These are phyloP conservation scores for Cremastinae sp. DNA, from an alignment of 2,888 invertebrate species.

Conservation along the genomic window DNA sequence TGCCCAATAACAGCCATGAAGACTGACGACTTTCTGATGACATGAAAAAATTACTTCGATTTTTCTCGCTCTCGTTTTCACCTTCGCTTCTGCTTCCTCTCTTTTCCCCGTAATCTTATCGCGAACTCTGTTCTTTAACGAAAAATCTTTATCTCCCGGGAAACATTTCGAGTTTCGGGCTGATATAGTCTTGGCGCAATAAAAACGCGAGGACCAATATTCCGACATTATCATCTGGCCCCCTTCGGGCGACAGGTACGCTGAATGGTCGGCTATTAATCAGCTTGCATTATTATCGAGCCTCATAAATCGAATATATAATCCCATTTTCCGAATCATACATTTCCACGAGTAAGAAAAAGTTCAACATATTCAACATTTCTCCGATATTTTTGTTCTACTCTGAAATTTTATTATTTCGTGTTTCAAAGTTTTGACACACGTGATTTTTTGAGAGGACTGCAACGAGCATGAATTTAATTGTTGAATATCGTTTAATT, in stretches of 20 bases:
- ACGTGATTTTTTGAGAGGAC: too few relatives aligned
- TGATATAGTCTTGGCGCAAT: constrained; percentile 24
- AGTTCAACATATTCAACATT: background rate
- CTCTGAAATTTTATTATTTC: too few relatives aligned
- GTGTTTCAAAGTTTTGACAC: too few relatives aligned
- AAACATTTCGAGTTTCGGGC: constrained; percentile 37
- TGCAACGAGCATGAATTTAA: too few relatives aligned
- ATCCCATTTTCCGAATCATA: constrained; percentile 5
- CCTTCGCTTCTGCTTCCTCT: constrained; percentile 5
- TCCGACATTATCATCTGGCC: constrained; percentile 39
- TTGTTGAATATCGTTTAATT: too few relatives aligned
- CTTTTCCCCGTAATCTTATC: constrained; percentile 16
- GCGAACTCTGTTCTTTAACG: constrained; percentile 30
- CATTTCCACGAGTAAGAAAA: constrained; percentile 8
- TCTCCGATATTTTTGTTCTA: too few relatives aligned
- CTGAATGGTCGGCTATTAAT: constrained; percentile 40
- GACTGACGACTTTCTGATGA: constrained; percentile 64
- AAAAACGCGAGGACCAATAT: constrained; percentile 39
- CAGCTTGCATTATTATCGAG: constrained; percentile 28
- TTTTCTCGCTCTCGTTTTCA: constrained; percentile 26
- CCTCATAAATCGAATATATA: constrained; percentile 44
- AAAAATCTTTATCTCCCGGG: constrained; percentile 46
- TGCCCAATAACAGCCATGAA: constrained; percentile 62
- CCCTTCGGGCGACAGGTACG: constrained; percentile 39
- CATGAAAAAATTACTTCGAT: constrained; percentile 62